Conservation (phyloP, 2,888 invertebrate genomes). For the Meiosimyza decipiens region DNA sequence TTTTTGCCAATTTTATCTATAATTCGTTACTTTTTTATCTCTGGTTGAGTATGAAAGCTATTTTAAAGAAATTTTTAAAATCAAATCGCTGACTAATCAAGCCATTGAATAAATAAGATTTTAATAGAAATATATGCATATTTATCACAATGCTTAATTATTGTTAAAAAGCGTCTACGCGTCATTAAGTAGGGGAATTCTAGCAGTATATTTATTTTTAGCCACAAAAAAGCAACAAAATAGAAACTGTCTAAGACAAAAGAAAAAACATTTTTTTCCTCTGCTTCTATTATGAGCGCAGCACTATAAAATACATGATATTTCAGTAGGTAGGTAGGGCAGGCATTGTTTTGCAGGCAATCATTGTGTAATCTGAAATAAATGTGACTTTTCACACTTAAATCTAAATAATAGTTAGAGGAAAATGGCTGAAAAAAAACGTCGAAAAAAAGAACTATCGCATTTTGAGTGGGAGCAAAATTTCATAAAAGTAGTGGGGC, state of each 20-base stretch:
- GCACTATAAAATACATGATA: not conserved
- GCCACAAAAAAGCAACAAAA: slow-evolving; percentile 47
- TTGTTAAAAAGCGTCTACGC: slow-evolving; percentile 50
- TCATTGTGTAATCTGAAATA: slow-evolving; percentile 42
- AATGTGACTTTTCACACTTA: slow-evolving; percentile 38
- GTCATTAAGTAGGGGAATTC: slow-evolving; percentile 59
- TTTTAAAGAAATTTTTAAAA: too few relatives aligned
- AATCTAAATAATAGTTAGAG: slow-evolving; percentile 34
- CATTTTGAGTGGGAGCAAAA: not conserved
- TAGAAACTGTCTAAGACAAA: slow-evolving; percentile 24
- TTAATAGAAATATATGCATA: too few relatives aligned
- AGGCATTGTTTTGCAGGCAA: slow-evolving; percentile 24
- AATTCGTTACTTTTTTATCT: too few relatives aligned
- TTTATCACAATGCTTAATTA: too few relatives aligned
- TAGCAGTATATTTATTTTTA: slow-evolving; percentile 60
- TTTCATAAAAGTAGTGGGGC: not conserved
- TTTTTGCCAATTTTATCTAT: too few relatives aligned
- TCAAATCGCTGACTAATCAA: too few relatives aligned
- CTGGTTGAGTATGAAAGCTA: too few relatives aligned
- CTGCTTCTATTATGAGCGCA: slow-evolving; percentile 8
- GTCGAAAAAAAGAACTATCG: not conserved
- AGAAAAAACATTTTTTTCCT: slow-evolving; percentile 10
- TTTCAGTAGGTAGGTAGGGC: not conserved
- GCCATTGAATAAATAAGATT: too few relatives aligned
- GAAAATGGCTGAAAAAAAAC: not conserved